Evolutionary conservation across 2,888 invertebrate genomes (phyloP), one percentile per base, ranked within the genome.

Genomic region (Pteria penguin): DNA sequence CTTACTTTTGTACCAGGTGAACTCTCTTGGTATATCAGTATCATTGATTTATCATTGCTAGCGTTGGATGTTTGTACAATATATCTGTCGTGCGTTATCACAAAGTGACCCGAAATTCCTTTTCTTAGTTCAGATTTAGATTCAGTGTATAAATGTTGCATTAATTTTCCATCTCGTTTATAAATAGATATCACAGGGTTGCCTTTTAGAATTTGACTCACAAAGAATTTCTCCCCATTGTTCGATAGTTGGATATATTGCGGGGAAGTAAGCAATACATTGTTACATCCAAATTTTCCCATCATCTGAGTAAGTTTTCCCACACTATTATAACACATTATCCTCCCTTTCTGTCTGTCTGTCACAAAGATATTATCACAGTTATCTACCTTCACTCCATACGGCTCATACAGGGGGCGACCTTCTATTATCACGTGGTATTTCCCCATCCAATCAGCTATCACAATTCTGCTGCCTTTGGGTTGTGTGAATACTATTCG

Each of bases 381-480:
- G 11, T 71, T 45, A 61, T 78, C 75, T 14, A 78, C 75, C 54
- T 58, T 52, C 18, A 78, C 29, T 3, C 78, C 75, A 65, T 65
- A 78, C 18, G 78, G 78, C 66, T 78, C 69, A 66, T 78, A 78
- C 14, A 78, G 14, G 1, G 78, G 78, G 27, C 72, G 55, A 18
- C 78, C 78, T 29, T 69, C 71, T 14, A 78, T 72, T 31, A 32
- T 57, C 14, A 32, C 58, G 24, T 36, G 61, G 5, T 26, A 36
- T 22, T 72, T 68, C 0, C 78, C 78, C 2, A 65, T 75, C 71
- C 75, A 72, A 26, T 75, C 68, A 5, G 75, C 55, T 31, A 78
- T 55, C 5, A 66, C 52, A 1, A 78, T 68, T 67, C 63, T 62
- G 18, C 72, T 57, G n/a, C 75, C 75, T 52, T 60, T 60, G 31